phyloP scores from a whole-genome alignment of 2,888 invertebrate species.

The Tromatobia lineatoria region DNA sequence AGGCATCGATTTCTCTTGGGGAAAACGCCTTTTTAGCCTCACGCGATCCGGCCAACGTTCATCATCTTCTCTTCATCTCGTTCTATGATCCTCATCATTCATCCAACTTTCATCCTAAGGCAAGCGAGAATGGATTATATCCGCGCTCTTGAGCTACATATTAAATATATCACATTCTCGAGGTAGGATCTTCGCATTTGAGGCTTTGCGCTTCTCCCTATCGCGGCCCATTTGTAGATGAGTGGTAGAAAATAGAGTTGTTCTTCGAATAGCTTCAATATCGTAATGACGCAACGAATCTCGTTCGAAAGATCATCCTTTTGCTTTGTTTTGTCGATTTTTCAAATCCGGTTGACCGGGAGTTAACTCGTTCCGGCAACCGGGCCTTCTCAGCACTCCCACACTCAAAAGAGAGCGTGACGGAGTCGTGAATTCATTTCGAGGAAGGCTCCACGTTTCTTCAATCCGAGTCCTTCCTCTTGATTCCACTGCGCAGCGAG shows the following conservation, averaged over 20 bases:
- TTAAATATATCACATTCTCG: slow-evolving; percentile 65
- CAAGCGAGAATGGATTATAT: slow-evolving; percentile 62
- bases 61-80: slow-evolving; percentile 6
- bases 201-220: background rate
- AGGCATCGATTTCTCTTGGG: background rate
- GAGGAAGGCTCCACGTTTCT: slow-evolving; percentile 43
- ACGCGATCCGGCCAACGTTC: slow-evolving; percentile 35
- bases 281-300: slow-evolving; percentile 12
- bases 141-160: slow-evolving; percentile 52
- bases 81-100: slow-evolving; percentile 21
- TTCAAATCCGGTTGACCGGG: slow-evolving; percentile 45
- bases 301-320: slow-evolving; percentile 36
- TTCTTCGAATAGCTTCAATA: slow-evolving; percentile 39
- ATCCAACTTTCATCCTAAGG: slow-evolving; percentile 62
- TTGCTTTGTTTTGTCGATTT: slow-evolving; percentile 42
- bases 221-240: slow-evolving; percentile 27
- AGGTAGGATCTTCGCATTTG: slow-evolving; percentile 53
- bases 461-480: slow-evolving; percentile 74
- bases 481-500: slow-evolving; percentile 66
- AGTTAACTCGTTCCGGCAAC: slow-evolving; percentile 37
- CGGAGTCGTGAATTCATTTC: slow-evolving; percentile 63
- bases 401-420: slow-evolving; percentile 1
- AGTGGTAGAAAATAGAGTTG: slow-evolving; percentile 54
- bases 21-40: background rate
- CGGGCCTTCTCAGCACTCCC: slow-evolving; percentile 40